These are phyloP conservation scores for Epizoanthus scotinus DNA, from an alignment of 92 coral and sea anemone species.

Conservation along the genomic window DNA sequence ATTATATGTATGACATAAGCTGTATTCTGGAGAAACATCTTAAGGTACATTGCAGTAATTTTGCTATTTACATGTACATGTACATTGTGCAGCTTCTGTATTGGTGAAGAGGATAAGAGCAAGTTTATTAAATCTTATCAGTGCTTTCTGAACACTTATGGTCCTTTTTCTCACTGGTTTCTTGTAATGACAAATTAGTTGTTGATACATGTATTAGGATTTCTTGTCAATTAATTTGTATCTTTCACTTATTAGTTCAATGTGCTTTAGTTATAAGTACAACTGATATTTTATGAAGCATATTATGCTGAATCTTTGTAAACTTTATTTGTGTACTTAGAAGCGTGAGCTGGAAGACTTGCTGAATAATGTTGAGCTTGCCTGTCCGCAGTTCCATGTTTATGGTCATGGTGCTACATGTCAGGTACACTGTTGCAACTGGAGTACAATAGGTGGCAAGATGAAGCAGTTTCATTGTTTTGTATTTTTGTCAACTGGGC, in stretches of 20 bases:
- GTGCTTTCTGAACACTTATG: too few species aligned
- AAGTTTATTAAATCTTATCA: too few species aligned
- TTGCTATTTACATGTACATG: not conserved
- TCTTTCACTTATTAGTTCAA: too few species aligned
- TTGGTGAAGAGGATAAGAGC: too few species aligned
- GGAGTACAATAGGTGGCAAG: not conserved
- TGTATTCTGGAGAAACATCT: too few species aligned
- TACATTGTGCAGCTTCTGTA: not conserved
- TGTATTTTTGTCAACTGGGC: not conserved
- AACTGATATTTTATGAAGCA: too few species aligned
- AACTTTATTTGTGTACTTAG: too few species aligned
- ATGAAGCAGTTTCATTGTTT: not conserved
- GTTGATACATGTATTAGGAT: not conserved
- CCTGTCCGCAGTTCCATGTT: conserved; percentile 70
- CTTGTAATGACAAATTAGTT: too few species aligned
- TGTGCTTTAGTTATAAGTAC: too few species aligned
- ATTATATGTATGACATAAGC: too few species aligned
- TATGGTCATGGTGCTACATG: conserved; percentile 64
- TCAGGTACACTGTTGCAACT: conserved; percentile 47
- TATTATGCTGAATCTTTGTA: too few species aligned
- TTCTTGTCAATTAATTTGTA: conserved; percentile 13
- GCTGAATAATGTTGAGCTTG: conserved; percentile 51
- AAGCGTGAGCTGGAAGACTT: conserved; percentile 53
- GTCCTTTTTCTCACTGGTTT: too few species aligned
- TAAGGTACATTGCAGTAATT: not conserved